Conservation (phyloP, 2,888 invertebrate species). For the Caenorhabditis sp. region DNA sequence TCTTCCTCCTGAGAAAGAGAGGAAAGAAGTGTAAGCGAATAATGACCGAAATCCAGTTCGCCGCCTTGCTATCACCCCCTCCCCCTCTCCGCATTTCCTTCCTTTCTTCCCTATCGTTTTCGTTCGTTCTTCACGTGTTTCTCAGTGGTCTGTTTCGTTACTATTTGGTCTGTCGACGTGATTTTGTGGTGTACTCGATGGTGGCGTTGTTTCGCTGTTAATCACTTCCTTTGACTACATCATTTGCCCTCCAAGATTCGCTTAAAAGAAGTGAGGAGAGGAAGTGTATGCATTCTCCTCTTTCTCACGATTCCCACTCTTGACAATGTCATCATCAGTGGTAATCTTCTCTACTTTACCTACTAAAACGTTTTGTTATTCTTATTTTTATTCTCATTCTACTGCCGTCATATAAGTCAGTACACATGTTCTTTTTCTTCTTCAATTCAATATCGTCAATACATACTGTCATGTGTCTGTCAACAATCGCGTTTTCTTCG, state of each 20-base stretch:
- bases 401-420: no score
- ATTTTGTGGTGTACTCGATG: slow-evolving; percentile 43
- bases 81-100: not conserved
- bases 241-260: slow-evolving; percentile 24
- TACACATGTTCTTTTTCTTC: not conserved
- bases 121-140: slow-evolving; percentile 53
- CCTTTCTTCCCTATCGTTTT: slow-evolving; percentile 48
- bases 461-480: slow-evolving; percentile 4
- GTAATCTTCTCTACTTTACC: no score
- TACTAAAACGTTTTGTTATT: not conserved
- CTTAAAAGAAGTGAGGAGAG: slow-evolving; percentile 29
- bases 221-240: slow-evolving; percentile 31
- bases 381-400: not conserved
- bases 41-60: slow-evolving; percentile 53
- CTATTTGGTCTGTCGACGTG: slow-evolving; percentile 62
- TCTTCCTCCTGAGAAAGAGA: not conserved
- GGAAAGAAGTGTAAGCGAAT: slow-evolving; percentile 26
- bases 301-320: not conserved
- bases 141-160: slow-evolving; percentile 35
- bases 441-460: not conserved
- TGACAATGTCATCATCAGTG: no score
- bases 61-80: slow-evolving; percentile 15
- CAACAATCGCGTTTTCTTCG: no score
- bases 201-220: slow-evolving; percentile 7
- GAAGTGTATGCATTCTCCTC: not conserved